These are phyloP conservation scores for Eurytoma californica DNA, from an alignment of 2,888 invertebrate genomes.

Conservation along the genomic window DNA sequence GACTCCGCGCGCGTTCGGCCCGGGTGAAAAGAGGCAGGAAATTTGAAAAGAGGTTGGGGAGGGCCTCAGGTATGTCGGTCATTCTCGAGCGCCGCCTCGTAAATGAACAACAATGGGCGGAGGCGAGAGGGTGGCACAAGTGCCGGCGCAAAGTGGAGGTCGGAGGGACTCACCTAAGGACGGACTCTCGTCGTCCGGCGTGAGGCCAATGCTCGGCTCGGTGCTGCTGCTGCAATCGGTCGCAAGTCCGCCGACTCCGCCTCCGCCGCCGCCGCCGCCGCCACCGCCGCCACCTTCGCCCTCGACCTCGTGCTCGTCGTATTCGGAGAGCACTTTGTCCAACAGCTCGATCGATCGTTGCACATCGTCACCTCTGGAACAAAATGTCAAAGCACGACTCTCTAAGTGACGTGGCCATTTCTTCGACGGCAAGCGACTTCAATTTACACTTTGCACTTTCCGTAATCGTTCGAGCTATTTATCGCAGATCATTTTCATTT, in stretches of 20 bases:
- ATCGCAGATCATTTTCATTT: not conserved
- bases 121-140: not conserved
- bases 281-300: slow-evolving; percentile 78
- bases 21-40: not conserved
- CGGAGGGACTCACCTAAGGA: slow-evolving; percentile 77
- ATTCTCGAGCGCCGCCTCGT: slow-evolving; percentile 9
- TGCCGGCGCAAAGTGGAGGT: not conserved
- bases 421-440: not conserved
- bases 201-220: slow-evolving; percentile 76
- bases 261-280: slow-evolving; percentile 73
- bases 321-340: slow-evolving; percentile 92
- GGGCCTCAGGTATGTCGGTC: not conserved
- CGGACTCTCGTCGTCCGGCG: slow-evolving; percentile 83
- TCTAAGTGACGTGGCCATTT: slow-evolving; percentile 22
- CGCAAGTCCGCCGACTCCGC: slow-evolving; percentile 62
- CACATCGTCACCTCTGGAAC: slow-evolving; percentile 89
- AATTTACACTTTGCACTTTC: not conserved
- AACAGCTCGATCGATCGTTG: slow-evolving; percentile 91
- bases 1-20: too few relatives aligned
- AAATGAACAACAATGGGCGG: slow-evolving; percentile 2
- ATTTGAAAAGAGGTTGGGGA: not conserved
- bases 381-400: slow-evolving; percentile 28
- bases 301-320: slow-evolving; percentile 85
- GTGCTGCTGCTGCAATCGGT: slow-evolving; percentile 75
- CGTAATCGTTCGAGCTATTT: not conserved